Conservation (phyloP, 2,888 invertebrate genomes). For the Notocelia uddmanniana region DNA sequence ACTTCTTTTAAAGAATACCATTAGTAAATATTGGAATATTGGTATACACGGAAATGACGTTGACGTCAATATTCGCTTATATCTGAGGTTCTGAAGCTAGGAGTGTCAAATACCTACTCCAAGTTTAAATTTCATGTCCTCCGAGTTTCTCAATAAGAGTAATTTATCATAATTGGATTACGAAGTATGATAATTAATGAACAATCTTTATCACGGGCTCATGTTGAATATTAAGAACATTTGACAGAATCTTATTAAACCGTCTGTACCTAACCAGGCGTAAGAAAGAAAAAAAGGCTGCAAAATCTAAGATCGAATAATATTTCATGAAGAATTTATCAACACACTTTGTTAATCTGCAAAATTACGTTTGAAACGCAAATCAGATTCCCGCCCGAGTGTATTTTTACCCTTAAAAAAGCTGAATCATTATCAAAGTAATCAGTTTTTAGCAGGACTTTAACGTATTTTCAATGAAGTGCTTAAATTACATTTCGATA, state of each 20-base stretch:
- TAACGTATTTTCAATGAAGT: neutral
- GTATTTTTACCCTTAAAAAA: neutral
- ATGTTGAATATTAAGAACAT: slow-evolving; percentile 1
- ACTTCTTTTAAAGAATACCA: neutral
- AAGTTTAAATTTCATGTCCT: slow-evolving; percentile 4
- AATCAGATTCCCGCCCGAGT: neutral
- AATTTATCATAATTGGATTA: slow-evolving; percentile 19
- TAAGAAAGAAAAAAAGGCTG: neutral
- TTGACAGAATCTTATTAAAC: slow-evolving; percentile 3
- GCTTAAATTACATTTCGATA: neutral
- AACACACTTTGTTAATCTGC: neutral
- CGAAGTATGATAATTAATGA: slow-evolving; percentile 1
- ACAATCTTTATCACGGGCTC: slow-evolving; percentile 16
- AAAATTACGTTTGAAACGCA: neutral
- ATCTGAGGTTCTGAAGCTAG: neutral
- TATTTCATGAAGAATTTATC: neutral
- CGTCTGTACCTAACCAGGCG: neutral
- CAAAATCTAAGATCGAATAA: neutral
- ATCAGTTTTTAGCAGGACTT: neutral
- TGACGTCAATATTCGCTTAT: slow-evolving; percentile 6
- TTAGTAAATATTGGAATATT: neutral
- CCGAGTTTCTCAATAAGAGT: slow-evolving; percentile 4
- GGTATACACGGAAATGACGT: neutral
- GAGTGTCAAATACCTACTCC: neutral
- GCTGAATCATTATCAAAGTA: neutral